Evolutionary conservation across 2,113 vertebrate genomes (phyloP).

Genomic region (Centropus unirufus): DNA sequence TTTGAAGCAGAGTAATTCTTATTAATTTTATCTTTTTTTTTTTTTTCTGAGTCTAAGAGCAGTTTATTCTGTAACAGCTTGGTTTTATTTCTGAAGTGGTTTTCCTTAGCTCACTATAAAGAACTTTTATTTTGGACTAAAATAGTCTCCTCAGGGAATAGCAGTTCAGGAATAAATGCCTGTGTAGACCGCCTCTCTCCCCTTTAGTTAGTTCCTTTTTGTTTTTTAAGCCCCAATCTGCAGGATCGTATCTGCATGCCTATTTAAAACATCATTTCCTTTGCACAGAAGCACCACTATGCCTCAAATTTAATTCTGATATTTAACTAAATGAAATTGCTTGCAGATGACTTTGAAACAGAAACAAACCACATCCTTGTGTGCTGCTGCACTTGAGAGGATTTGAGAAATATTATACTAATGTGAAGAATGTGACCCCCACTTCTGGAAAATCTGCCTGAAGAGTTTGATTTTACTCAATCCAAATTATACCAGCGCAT

Average conservation of each 20-base stretch:
- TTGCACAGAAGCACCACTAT: slow-evolving; percentile 75
- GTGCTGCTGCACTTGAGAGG: slow-evolving; percentile 27
- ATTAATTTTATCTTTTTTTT: neutral
- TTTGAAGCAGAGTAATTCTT: neutral
- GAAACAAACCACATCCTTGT: slow-evolving; percentile 72
- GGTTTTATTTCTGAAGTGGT: neutral
- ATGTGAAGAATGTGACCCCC: neutral
- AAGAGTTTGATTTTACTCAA: slow-evolving; percentile 22
- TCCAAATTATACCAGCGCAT: neutral
- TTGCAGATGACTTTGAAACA: slow-evolving; percentile 76
- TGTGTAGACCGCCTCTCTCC: neutral
- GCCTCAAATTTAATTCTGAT: slow-evolving; percentile 80
- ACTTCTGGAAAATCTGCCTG: neutral
- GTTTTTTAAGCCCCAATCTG: neutral
- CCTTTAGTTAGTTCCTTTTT: neutral
- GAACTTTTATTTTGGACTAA: neutral
- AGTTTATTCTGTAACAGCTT: neutral
- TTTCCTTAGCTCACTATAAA: neutral
- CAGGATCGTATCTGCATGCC: slow-evolving; percentile 73
- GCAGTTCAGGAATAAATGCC: neutral
- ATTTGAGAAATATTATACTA: slow-evolving; percentile 3
- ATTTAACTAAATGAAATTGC: slow-evolving; percentile 80
- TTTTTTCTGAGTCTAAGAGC: neutral
- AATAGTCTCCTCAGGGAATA: neutral
- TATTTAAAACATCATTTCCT: slow-evolving; percentile 79